Evolutionary conservation across 2,113 vertebrate genomes (phyloP), one percentile per base, ranked within the genome.

Genomic region (Phocoena phocoena): DNA sequence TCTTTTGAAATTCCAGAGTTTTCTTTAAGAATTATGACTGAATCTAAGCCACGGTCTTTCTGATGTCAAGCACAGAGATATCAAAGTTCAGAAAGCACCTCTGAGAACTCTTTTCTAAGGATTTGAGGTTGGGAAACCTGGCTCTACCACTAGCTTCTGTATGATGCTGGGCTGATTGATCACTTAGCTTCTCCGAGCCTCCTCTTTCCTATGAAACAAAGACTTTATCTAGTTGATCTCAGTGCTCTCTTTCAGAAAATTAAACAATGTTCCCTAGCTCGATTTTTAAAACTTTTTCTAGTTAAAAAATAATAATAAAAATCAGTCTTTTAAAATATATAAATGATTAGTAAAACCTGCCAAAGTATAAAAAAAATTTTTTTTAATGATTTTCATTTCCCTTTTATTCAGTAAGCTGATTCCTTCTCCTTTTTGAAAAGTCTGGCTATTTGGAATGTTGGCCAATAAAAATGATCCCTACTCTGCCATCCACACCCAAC

Each of bases 391-490:
- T 83, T 65, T 65, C 31, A 53, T 23, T 90, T 91, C 26, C 33
- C 68, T 90, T 86, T 73, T 68, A 65, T n/a, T 31, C 41, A 55
- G 9, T 77, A 77, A 63, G 41, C 36, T 70, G 17, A 31, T 77
- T 62, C 20, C 55, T 53, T 84, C 53, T 88, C 10, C 50, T 88
- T 88, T 96, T 84, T 86, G 82, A 73, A 90, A 96, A 60, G 28
- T 60, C 47, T 79, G 14, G 15, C 65, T 90, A 2, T 81, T 88
- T 79, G 63, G 55, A 94, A 84, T 65, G 55, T 91, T 95, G 76
- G 65, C 60, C 76, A 41, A 81, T 77, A 82, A 81, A 74, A 95
- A 18, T 65, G 60, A 47, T 53, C 70, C 55, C 31, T 79, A 14
- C 60, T 83, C 26, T 71, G 28, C 60, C 82, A 67, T 55, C 33